Percentiles rank a stretch among this genome's conserved stretches.
These are phyloP conservation scores for Cololabis saira DNA, from an alignment of 2,113 vertebrate genomes.

Conservation along the genomic window DNA sequence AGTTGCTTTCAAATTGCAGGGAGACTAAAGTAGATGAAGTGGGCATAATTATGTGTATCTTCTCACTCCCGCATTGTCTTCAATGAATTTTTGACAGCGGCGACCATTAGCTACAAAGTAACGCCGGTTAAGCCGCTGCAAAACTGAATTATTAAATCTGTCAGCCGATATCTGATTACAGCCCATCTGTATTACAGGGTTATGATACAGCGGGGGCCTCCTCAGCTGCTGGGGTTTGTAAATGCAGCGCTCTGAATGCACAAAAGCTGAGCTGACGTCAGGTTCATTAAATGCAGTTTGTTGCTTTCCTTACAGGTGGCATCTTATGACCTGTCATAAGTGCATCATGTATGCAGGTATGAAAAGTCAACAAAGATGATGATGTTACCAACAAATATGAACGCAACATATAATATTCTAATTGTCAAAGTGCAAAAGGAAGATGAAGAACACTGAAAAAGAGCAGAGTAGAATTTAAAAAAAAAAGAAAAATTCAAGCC, in stretches of 20 bases:
- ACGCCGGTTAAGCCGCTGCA: slow-evolving; percentile 85
- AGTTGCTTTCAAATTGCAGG: slow-evolving; percentile 62
- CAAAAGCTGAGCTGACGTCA: slow-evolving; percentile 70
- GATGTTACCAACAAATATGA: neutral
- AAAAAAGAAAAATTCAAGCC: neutral
- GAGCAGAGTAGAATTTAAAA: slow-evolving; percentile 8
- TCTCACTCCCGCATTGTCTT: slow-evolving; percentile 80
- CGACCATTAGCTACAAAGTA: slow-evolving; percentile 87
- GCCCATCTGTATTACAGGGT: slow-evolving; percentile 92
- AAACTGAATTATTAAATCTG: slow-evolving; percentile 97
- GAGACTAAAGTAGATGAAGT: slow-evolving; percentile 78
- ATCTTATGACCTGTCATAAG: slow-evolving; percentile 77
- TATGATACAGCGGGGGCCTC: slow-evolving; percentile 85
- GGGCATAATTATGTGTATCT: slow-evolving; percentile 81
- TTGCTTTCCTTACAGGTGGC: slow-evolving; percentile 58
- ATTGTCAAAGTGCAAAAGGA: neutral
- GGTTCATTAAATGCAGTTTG: slow-evolving; percentile 71
- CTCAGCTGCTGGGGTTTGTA: slow-evolving; percentile 82
- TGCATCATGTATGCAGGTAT: neutral
- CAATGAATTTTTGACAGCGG: slow-evolving; percentile 89
- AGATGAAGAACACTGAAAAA: slow-evolving; percentile 34
- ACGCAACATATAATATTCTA: neutral
- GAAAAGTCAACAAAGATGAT: too few relatives aligned
- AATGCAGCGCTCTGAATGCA: slow-evolving; percentile 77
- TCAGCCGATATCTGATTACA: slow-evolving; percentile 89